Evolutionary conservation across 2,888 invertebrate genomes (phyloP).

Genomic region (Glomeris marginata): DNA sequence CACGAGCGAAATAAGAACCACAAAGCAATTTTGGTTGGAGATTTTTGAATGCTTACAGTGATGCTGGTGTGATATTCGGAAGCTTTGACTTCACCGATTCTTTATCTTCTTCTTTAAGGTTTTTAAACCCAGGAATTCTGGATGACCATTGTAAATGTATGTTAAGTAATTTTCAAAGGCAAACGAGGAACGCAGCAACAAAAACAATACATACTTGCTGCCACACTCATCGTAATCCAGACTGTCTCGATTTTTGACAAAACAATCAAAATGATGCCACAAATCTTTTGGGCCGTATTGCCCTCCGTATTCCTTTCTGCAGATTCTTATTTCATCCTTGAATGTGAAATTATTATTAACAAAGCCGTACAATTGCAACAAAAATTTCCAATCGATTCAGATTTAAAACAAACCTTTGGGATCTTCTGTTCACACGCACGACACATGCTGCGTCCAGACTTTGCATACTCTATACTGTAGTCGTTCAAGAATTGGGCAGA

Average conservation of each 20-base stretch:
- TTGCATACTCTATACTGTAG: constrained; percentile 68
- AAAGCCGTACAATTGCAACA: background rate
- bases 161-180: background rate
- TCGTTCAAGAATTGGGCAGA: constrained; percentile 36
- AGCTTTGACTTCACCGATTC: constrained; percentile 43
- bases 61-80: constrained; percentile 38
- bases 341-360: background rate
- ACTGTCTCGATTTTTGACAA: constrained; percentile 54
- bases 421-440: constrained; percentile 73
- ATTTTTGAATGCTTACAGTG: background rate
- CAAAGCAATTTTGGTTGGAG: background rate
- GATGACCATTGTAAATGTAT: constrained; percentile 14
- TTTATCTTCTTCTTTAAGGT: constrained; percentile 55
- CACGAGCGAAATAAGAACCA: background rate
- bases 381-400: background rate
- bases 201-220: constrained; percentile 31
- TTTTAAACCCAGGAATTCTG: constrained; percentile 56
- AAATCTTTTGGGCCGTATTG: constrained; percentile 67
- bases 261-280: constrained; percentile 89
- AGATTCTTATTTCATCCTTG: constrained; percentile 55
- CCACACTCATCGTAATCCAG: constrained; percentile 58
- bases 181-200: background rate
- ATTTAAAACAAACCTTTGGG: constrained; percentile 42
- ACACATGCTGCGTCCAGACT: constrained; percentile 64
- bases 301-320: constrained; percentile 70